Base-by-base conservation (phyloP, 2,888 invertebrate species). In the Temnothorax rugatulus region DNA sequence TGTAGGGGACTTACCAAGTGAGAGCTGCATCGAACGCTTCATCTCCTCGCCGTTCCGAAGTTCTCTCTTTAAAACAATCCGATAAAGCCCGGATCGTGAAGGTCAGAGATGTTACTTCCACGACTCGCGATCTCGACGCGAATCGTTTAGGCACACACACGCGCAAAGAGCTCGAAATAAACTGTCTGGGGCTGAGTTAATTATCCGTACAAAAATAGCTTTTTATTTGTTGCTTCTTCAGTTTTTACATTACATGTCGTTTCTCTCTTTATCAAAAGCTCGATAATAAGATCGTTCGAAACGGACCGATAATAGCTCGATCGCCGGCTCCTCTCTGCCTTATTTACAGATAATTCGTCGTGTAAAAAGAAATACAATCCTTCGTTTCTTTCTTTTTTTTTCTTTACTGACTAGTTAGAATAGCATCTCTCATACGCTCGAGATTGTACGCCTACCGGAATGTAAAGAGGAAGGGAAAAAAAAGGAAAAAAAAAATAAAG, bases 291-390 rank as follows among this genome's bases (percentile, higher is more conserved):
- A 69, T 79, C 47, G 13, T 59, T 47, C 29, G 13, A 59, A 34
- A 21, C 47, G 71, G 47, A 79, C 18, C 34, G 47, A 52, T 79
- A 15, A 64, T 44, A 34, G 44, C 54, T 57, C n/a, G 44, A 69
- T 76, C 64, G 34, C 47, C 38, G n/a, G 29, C 29, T 38, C 5
- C 34, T 66, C 44, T 69, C 44, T 47, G 52, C 84, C 86, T 91
- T 87, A 90, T 89, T 90, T 90, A 89, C 91, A 89, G 84, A 90
- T 47, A 79, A 79, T 90, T 90, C 88, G 88, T 92, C 89, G 88
- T 89, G 91, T 94, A 93, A 93, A 93, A 94, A 66, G 63, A 94
- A 92, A 93, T 93, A 94, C 93, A 94, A 92, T 93, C 89, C 92
- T 91, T 79, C 71, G 25, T 79, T 64, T 63, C 34, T 61, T 11